Percentiles rank a stretch among this genome's conserved stretches.
phyloP scores from a whole-genome alignment of 2,797 vertebrate species.

The Bufotes viridis region DNA sequence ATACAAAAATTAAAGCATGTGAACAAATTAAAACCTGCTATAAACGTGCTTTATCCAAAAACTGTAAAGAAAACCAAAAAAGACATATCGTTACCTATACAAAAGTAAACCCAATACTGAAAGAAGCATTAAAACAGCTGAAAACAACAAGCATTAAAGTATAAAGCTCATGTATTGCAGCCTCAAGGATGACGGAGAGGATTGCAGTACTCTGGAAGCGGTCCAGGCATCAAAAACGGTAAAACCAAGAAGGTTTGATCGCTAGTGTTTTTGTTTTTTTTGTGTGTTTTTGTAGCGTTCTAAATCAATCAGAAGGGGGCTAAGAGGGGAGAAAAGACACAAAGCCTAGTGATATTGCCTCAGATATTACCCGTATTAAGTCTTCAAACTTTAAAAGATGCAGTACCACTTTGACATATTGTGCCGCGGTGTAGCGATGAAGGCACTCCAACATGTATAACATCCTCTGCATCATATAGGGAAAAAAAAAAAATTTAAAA shows the following conservation, averaged over 20 bases:
- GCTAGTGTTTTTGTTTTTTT: constrained; percentile 60
- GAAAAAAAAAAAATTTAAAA: not conserved
- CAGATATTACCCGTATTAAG: constrained; percentile 80
- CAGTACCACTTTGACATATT: constrained; percentile 42
- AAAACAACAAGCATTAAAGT: not conserved
- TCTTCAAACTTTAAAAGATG: constrained; percentile 51
- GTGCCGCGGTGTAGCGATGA: constrained; percentile 25
- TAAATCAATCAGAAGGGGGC: not conserved
- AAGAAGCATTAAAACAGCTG: constrained; percentile 65
- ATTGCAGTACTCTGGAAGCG: constrained; percentile 11
- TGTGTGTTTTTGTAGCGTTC: not conserved
- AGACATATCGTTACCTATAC: not conserved
- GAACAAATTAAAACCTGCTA: constrained; percentile 32
- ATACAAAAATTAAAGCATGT: constrained; percentile 55
- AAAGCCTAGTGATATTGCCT: constrained; percentile 79
- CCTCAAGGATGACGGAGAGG: constrained; percentile 14
- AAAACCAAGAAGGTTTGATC: not conserved
- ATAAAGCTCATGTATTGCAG: not conserved
- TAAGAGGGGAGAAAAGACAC: constrained; percentile 9
- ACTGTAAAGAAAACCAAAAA: not conserved
- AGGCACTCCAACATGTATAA: constrained; percentile 41
- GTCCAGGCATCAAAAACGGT: not conserved
- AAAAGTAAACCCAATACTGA: constrained; percentile 37
- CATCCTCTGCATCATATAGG: constrained; percentile 9
- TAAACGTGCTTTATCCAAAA: constrained; percentile 19